Base-by-base conservation (phyloP, 2,797 vertebrate genomes). In the Lutjanus argentimaculatus region DNA sequence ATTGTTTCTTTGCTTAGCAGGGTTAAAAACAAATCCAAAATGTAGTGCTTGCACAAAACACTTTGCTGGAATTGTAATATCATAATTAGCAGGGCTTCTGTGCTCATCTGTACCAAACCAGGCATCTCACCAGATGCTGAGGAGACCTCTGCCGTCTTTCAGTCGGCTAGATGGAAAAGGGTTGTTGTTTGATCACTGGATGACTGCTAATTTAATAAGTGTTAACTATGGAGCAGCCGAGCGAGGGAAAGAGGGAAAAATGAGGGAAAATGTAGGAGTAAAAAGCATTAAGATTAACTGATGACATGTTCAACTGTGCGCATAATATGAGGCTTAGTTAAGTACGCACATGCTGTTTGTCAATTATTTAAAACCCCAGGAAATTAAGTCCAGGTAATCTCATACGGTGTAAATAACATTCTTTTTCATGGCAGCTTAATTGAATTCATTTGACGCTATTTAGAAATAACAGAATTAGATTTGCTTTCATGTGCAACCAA, bases 291-390 rank as follows among this genome's bases (percentile, higher is more conserved):
- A 93, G 91, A 94, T 92, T 91, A 92, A 93, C 88, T 86, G 88
- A 93, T 93, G 92, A 94, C 92, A 93, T 91, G 92, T 94, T 92
- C 92, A 94, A 92, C 92, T 93, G 92, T 94, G 93, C 92, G 77
- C 90, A 92, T 93, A 94, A 95, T 94, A 75, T 71, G 71, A 91
- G 90, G 90, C 90, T 95, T 92, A 93, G 92, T 92, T 92, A 92
- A 93, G 87, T 88, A 93, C 78, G 79, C 86, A 87, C 93, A 92
- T 85, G 91, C 93, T 94, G 93, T 92, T 94, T 95, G 92, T 94
- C 93, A 93, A 90, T 94, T 95, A 94, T 93, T 91, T 85, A 91
- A 92, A 93, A 92, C 89, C 90, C 83, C 90, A 80, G 94, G 91
- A 95, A 93, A 92, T 91, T 86, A 93, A 93, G 93, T 90, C 91